A percentile compares a stretch with the other conserved stretches of the same genome.
phyloP scores from a whole-genome alignment of 2,888 invertebrate genomes.

The Acronicta psi region DNA sequence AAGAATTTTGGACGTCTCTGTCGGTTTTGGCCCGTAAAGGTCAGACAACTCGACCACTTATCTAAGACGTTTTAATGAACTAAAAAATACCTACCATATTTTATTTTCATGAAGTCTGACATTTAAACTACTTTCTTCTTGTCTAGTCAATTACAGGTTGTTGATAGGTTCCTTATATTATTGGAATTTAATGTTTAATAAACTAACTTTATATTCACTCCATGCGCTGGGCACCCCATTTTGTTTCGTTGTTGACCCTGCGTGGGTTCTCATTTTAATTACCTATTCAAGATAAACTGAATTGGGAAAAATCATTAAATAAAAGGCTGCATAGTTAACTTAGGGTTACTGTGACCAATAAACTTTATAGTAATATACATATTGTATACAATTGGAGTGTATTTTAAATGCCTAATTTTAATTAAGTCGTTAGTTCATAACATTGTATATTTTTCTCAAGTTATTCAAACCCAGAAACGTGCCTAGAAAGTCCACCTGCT shows the following conservation, averaged over 20 bases:
- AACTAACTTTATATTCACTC: neutral
- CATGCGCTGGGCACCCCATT: neutral
- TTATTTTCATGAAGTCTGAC: neutral
- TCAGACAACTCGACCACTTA: conserved; percentile 15
- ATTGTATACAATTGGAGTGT: neutral
- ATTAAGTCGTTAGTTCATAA: conserved; percentile 17
- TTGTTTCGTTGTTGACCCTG: neutral
- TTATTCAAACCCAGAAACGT: conserved; percentile 59
- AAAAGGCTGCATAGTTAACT: neutral
- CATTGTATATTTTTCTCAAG: conserved; percentile 36
- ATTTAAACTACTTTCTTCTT: neutral
- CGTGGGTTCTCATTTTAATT: neutral
- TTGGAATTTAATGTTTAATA: neutral
- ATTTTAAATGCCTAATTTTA: too few species aligned
- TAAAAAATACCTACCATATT: neutral
- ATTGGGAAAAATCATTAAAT: neutral
- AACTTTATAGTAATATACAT: neutral
- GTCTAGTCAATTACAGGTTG: neutral
- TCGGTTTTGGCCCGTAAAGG: conserved; percentile 26
- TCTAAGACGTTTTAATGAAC: conserved; percentile 15
- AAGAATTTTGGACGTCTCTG: conserved; percentile 57
- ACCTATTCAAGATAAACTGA: neutral
- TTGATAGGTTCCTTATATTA: too few species aligned
- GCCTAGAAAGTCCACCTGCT: conserved; percentile 67
- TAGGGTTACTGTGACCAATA: neutral